These are phyloP conservation scores for Meriones unguiculatus DNA, from an alignment of 2,113 vertebrate genomes.

Conservation along the genomic window DNA sequence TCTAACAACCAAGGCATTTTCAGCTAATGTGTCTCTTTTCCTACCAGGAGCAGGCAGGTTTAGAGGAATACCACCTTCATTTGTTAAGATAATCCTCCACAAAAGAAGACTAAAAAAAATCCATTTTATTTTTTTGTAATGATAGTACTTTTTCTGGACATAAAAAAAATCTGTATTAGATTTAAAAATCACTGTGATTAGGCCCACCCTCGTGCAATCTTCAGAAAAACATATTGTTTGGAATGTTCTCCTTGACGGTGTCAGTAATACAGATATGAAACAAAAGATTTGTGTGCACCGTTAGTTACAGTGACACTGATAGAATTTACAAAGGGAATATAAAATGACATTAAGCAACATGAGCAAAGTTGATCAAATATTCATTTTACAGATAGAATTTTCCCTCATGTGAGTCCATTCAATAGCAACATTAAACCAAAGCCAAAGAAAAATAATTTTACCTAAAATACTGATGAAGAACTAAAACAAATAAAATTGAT, in stretches of 20 bases:
- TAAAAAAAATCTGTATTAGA: slow-evolving; percentile 30
- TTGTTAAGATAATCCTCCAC: slow-evolving; percentile 58
- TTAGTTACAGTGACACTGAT: slow-evolving; percentile 80
- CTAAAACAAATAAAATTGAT: slow-evolving; percentile 86
- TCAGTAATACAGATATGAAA: slow-evolving; percentile 73
- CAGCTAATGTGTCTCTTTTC: slow-evolving; percentile 36
- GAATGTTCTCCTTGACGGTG: slow-evolving; percentile 59
- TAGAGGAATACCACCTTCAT: neutral
- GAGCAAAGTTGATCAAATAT: slow-evolving; percentile 64
- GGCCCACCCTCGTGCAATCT: neutral
- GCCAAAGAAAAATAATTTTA: slow-evolving; percentile 73
- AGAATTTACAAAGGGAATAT: slow-evolving; percentile 71
- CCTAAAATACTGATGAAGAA: slow-evolving; percentile 82
- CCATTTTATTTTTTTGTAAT: slow-evolving; percentile 43
- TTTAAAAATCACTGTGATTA: slow-evolving; percentile 35
- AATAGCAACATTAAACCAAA: slow-evolving; percentile 66
- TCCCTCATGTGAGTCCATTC: neutral
- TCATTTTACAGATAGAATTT: slow-evolving; percentile 44
- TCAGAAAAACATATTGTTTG: slow-evolving; percentile 41
- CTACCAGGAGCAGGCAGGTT: neutral
- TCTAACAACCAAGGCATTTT: slow-evolving; percentile 57
- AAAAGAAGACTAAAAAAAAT: slow-evolving; percentile 55
- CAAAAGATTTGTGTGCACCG: slow-evolving; percentile 70
- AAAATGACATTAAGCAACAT: slow-evolving; percentile 71
- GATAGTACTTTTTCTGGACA: slow-evolving; percentile 29